Evolutionary conservation across 53 echinoderm and acorn worm genomes (phyloP), one percentile per base, ranked within the genome.

Genomic region (Holothuria scabra): DNA sequence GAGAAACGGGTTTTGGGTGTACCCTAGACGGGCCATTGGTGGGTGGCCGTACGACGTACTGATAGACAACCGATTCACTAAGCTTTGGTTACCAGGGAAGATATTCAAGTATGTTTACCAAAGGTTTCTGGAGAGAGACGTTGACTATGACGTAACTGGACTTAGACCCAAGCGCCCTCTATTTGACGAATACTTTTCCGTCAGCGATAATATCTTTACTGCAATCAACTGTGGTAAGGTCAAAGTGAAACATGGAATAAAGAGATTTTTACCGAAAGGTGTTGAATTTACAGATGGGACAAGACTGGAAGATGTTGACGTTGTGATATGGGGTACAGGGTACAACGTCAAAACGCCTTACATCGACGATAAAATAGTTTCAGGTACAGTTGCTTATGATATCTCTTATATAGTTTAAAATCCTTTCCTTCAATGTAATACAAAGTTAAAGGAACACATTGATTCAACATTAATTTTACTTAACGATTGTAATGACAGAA

Each of bases 261-360:
- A 64, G 28, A 64, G 64, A 28, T 64, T 64, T 21, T 26, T 64
- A 24, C 64, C 64, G 3, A 64, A 26, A 12, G 64, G 64, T 64
- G 64, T 64, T 30, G 64, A 64, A 64, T 30, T 64, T 30, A 64
- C 26, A 64, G 64, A 64, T 10, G 64, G 64, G 64, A 64, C 64
- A 30, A 64, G 30, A 13, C 25, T 64, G 64, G 64, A 64, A 64
- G 64, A 22, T 30, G 5, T 64, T 26, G 64, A 64, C 14, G 30
- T 64, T 12, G 64, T 64, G 28, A 30, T 64, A 12, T 26, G 26
- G 26, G 64, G 26, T 26, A 64, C 64, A 28, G 64, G 64, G 10
- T 64, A 64, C 64, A 64, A 64, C 64, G 23, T 64, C 28, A 64
- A 64, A 64, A 64, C 64, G 12, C 23, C 28, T 8, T 64, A 12